phyloP scores from a whole-genome alignment of 2,797 vertebrate genomes.

The Pipistrellus pipistrellus region DNA sequence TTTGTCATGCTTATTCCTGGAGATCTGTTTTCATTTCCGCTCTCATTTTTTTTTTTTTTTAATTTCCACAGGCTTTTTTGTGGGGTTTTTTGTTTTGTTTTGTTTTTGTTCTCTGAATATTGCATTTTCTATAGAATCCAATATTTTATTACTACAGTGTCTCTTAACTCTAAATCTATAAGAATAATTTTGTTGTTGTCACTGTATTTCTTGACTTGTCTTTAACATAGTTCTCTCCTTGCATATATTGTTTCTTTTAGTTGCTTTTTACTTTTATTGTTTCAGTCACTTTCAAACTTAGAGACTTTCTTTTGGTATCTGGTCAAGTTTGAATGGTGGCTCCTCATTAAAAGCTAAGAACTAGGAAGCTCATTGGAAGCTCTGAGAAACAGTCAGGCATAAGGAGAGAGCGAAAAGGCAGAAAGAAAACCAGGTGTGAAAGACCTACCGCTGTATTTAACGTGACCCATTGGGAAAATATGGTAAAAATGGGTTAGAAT shows the following conservation, averaged over 20 bases:
- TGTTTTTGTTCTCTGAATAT: not conserved
- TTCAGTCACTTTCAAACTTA: not conserved
- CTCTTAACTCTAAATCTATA: constrained; percentile 8
- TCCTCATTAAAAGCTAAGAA: constrained; percentile 15
- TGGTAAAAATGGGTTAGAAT: not conserved
- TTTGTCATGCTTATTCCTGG: not conserved
- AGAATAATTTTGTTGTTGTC: not conserved
- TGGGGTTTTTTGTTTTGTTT: too few species aligned
- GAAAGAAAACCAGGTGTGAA: not conserved
- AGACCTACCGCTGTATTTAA: not conserved
- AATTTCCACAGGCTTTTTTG: not conserved
- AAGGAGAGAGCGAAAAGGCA: not conserved
- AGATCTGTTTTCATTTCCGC: not conserved
- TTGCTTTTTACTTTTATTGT: not conserved
- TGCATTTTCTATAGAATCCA: not conserved
- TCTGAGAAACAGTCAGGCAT: not conserved
- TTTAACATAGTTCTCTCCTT: not conserved
- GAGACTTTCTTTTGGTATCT: not conserved
- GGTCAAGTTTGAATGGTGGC: not conserved
- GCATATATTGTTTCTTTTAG: not conserved
- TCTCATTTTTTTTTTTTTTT: not conserved
- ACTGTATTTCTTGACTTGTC: not conserved
- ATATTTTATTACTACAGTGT: not conserved
- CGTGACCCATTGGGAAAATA: not conserved
- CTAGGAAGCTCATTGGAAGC: not conserved